phyloP scores from a whole-genome alignment of 2,113 vertebrate species.

The Oreochromis tanganicae region DNA sequence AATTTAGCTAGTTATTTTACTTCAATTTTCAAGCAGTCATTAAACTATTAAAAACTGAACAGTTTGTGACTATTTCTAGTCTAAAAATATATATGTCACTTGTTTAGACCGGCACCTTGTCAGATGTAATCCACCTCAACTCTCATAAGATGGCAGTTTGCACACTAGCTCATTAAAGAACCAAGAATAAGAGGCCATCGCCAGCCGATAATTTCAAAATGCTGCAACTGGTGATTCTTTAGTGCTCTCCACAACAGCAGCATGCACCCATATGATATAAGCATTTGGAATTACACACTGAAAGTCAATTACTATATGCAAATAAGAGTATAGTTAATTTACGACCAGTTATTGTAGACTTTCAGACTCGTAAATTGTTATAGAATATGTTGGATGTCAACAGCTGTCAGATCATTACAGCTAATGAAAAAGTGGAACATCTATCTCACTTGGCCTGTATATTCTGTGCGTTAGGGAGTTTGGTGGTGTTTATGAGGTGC shows the following conservation, averaged over 20 bases:
- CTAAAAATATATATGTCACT: not conserved
- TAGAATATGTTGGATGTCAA: not conserved
- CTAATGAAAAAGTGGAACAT: not conserved
- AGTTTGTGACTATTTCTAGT: not conserved
- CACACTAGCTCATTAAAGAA: not conserved
- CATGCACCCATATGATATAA: not conserved
- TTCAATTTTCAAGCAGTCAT: not conserved
- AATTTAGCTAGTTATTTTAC: not conserved
- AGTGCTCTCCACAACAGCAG: not conserved
- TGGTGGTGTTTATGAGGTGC: not conserved
- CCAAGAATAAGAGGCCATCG: not conserved
- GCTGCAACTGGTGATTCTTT: not conserved
- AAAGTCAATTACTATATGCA: not conserved
- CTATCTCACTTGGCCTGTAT: not conserved
- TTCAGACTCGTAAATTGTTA: not conserved
- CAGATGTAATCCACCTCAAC: not conserved
- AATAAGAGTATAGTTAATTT: not conserved
- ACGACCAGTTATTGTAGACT: not conserved
- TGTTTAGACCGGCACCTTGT: not conserved
- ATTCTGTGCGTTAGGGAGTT: not conserved
- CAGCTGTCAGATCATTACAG: not conserved
- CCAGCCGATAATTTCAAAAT: fast-evolving
- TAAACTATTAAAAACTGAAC: not conserved
- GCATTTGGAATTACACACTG: not conserved
- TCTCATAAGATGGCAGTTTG: not conserved